Evolutionary conservation across 2,888 invertebrate species (phyloP).

Genomic region (Anodontia alba): DNA sequence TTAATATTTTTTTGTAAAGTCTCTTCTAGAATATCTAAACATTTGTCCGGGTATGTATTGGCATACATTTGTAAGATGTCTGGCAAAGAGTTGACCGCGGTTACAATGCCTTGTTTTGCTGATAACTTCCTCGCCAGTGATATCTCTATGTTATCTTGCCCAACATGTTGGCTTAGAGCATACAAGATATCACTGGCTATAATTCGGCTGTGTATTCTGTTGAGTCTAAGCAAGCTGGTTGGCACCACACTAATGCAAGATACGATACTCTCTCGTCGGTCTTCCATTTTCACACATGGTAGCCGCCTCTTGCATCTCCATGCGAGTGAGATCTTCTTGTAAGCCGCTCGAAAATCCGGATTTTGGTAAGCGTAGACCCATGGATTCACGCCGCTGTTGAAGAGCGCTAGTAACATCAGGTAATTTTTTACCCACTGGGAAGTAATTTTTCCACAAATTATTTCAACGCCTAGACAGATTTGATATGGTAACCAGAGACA

Average conservation of each 20-base stretch:
- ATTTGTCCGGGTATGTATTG: conserved; percentile 12
- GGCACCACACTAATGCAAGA: conserved; percentile 51
- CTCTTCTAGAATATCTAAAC: conserved; percentile 16
- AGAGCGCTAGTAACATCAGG: conserved; percentile 87
- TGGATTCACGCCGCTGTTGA: conserved; percentile 88
- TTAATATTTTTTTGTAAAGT: not conserved
- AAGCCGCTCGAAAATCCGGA: conserved; percentile 88
- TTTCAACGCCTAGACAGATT: conserved; percentile 83
- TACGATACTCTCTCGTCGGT: conserved; percentile 51
- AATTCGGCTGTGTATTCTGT: conserved; percentile 60
- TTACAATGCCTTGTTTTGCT: conserved; percentile 13
- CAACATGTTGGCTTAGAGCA: conserved; percentile 33
- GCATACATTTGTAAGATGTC: conserved; percentile 43
- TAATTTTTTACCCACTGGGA: conserved; percentile 87
- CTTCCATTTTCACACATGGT: not conserved
- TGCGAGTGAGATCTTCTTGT: conserved; percentile 71
- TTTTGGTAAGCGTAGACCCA: conserved; percentile 89
- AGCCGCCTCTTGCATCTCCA: conserved; percentile 19
- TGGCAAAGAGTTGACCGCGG: conserved; percentile 34
- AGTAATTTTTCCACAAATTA: conserved; percentile 84
- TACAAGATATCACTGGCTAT: conserved; percentile 46
- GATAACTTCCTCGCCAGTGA: conserved; percentile 39
- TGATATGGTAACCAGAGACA: conserved; percentile 88
- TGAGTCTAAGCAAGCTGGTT: conserved; percentile 36
- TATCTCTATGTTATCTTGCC: conserved; percentile 25